Evolutionary conservation across 2,888 invertebrate species (phyloP).

Genomic region (Harmothoe impar): DNA sequence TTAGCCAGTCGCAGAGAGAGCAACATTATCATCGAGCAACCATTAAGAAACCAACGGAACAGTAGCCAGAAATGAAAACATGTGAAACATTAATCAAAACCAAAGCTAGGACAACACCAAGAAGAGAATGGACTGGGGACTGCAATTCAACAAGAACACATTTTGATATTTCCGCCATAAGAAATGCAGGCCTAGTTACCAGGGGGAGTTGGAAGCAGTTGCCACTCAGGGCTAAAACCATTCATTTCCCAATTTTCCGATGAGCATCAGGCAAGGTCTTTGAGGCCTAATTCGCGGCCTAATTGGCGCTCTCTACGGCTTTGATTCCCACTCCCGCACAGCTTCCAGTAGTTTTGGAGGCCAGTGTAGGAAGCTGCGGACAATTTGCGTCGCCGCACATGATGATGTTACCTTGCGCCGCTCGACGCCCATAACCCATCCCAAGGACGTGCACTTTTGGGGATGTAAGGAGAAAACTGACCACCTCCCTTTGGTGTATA

Average conservation of each 20-base stretch:
- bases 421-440: too few relatives aligned
- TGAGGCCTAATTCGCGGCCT: slow-evolving; percentile 44
- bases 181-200: slow-evolving; percentile 1
- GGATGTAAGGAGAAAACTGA: too few relatives aligned
- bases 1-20: neutral
- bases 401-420: too few relatives aligned
- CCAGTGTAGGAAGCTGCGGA: neutral
- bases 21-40: neutral
- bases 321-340: slow-evolving; percentile 32
- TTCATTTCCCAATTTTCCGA: slow-evolving; percentile 38
- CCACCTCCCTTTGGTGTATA: too few relatives aligned
- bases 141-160: slow-evolving; percentile 28
- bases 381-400: too few relatives aligned
- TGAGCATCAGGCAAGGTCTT: slow-evolving; percentile 31
- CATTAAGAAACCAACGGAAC: neutral
- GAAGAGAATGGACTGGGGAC: neutral
- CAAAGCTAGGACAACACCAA: neutral
- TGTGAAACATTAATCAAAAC: slow-evolving; percentile 13
- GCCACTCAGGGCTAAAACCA: slow-evolving; percentile 27
- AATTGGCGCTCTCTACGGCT: slow-evolving; percentile 42
- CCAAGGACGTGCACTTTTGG: too few relatives aligned
- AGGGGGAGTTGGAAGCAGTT: slow-evolving; percentile 24
- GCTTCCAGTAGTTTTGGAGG: neutral
- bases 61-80: neutral
- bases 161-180: slow-evolving; percentile 41